Evolutionary conservation across 2,888 invertebrate genomes (phyloP).

Genomic region (Drosophila meridionalis): DNA sequence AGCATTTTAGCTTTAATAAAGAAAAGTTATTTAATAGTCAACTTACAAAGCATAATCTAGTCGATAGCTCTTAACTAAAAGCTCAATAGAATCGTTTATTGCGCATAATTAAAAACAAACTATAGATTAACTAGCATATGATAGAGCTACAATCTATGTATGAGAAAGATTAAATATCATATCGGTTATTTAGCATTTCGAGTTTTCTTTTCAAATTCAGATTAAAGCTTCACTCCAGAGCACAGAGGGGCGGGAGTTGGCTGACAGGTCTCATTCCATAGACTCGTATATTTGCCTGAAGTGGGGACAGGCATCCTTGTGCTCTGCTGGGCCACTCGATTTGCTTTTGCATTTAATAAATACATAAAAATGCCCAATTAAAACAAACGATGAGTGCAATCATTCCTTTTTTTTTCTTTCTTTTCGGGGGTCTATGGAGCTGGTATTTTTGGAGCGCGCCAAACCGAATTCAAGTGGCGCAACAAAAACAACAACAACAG

Average conservation of each 20-base stretch:
- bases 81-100: too few relatives aligned
- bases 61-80: background rate
- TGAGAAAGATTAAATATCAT: slow-evolving; percentile 6
- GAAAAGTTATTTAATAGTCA: background rate
- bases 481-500: slow-evolving; percentile 28
- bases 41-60: background rate
- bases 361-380: slow-evolving; percentile 71
- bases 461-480: slow-evolving; percentile 60
- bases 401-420: slow-evolving; percentile 16
- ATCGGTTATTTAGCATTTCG: slow-evolving; percentile 28
- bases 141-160: background rate
- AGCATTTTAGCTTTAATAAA: too few relatives aligned
- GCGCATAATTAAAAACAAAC: too few relatives aligned
- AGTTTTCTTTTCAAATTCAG: slow-evolving; percentile 5
- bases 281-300: slow-evolving; percentile 26
- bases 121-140: slow-evolving; percentile 13
- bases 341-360: slow-evolving; percentile 64
- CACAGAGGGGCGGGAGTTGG: background rate
- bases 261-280: slow-evolving; percentile 7
- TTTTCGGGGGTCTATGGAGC: slow-evolving; percentile 27
- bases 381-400: slow-evolving; percentile 68
- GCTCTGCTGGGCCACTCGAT: slow-evolving; percentile 32
- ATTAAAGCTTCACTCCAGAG: slow-evolving; percentile 35
- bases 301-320: slow-evolving; percentile 18
- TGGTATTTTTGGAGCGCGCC: slow-evolving; percentile 56